Percentiles rank a stretch among this genome's conserved stretches.
These are phyloP conservation scores for Ranitomeya variabilis DNA, from an alignment of 2,113 vertebrate species.

Conservation along the genomic window DNA sequence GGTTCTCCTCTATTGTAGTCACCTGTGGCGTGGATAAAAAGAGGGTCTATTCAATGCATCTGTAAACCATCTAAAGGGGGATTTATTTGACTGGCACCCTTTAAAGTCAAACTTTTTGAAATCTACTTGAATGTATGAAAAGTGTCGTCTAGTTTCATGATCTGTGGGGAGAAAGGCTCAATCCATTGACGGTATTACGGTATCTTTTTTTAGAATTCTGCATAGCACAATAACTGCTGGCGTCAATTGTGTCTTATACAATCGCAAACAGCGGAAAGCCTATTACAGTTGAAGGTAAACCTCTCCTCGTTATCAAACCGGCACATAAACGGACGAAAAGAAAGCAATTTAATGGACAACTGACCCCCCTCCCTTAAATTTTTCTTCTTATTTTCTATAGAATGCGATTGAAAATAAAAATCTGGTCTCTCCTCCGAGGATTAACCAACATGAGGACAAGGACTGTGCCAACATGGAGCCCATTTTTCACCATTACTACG, in stretches of 20 bases:
- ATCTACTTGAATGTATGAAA: background rate
- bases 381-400: background rate
- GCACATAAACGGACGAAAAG: background rate
- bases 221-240: conserved; percentile 6
- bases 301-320: conserved; percentile 10
- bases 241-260: conserved; percentile 15
- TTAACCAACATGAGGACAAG: background rate
- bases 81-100: conserved; percentile 29
- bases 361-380: background rate
- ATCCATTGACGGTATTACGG: background rate
- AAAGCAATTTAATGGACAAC: conserved; percentile 17
- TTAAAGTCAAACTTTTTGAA: conserved; percentile 17
- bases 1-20: conserved; percentile 13
- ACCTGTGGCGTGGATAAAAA: background rate
- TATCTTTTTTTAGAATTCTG: conserved; percentile 2
- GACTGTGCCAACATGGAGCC: no score
- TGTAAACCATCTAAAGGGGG: conserved; percentile 25
- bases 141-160: background rate
- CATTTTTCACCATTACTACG: no score
- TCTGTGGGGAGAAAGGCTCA: background rate
- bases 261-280: conserved; percentile 2
- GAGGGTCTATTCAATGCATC: background rate
- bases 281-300: conserved; percentile 43
- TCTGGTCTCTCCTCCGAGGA: background rate
- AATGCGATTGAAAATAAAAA: background rate